Conservation (phyloP, 53 echinoderm and acorn worm species). For the Arbacia lixula region DNA sequence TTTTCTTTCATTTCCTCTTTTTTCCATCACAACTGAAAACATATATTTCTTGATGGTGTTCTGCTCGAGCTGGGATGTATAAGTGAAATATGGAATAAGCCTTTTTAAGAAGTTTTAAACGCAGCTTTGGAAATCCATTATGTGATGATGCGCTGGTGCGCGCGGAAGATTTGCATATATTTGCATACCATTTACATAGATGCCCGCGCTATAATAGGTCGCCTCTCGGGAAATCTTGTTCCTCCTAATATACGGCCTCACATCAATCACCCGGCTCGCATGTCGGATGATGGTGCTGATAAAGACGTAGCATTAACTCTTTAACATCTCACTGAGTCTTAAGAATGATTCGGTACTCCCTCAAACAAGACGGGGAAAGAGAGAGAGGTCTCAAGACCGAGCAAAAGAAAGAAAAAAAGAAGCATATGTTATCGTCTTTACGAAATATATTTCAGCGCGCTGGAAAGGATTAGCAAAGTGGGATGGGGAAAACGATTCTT, state of each 20-base stretch:
- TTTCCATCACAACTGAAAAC: slow-evolving; percentile 5
- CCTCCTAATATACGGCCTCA: background rate
- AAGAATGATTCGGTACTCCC: background rate
- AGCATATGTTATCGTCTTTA: slow-evolving; percentile 22
- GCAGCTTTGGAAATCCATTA: slow-evolving; percentile 30
- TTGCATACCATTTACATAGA: slow-evolving; percentile 52
- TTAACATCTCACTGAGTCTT: background rate
- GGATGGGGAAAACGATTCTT: slow-evolving; percentile 23
- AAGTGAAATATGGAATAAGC: background rate
- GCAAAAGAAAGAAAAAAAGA: background rate
- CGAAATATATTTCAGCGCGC: slow-evolving; percentile 3
- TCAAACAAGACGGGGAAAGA: background rate
- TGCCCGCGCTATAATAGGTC: slow-evolving; percentile 31
- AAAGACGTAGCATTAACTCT: slow-evolving; percentile 27
- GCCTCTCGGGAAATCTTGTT: slow-evolving; percentile 44
- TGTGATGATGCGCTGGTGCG: slow-evolving; percentile 2
- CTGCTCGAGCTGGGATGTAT: no score
- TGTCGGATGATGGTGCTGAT: slow-evolving; percentile 12
- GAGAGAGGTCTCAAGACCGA: no score
- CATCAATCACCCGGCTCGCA: slow-evolving; percentile 12
- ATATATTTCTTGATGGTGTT: slow-evolving; percentile 9
- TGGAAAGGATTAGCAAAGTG: no score
- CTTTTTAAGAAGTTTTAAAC: slow-evolving; percentile 20
- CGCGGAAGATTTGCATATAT: slow-evolving; percentile 45
- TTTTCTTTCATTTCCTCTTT: no score